Base-by-base conservation (phyloP, 2,797 vertebrate genomes). In the Dermochelys coriacea region DNA sequence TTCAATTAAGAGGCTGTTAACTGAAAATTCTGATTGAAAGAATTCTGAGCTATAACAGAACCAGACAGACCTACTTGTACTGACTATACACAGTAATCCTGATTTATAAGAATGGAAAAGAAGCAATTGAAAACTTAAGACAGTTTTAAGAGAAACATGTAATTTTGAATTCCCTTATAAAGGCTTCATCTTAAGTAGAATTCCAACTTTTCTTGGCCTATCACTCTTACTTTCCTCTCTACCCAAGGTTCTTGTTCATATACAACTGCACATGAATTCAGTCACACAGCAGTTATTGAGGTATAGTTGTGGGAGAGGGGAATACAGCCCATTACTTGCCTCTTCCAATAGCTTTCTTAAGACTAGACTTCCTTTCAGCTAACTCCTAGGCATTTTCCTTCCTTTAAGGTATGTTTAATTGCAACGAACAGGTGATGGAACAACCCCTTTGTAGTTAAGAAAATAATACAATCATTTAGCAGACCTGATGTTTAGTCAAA, bases 211-310 rank as follows among this genome's bases (percentile, higher is more conserved):
- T 51, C 84, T 37, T 71, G 37, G 19, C 21, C 85, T 51, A 23
- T 27, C 74, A 88, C 75, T 93, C n/a, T 84, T 79, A 11, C 52
- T 50, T 82, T 89, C 61, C 85, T 79, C 88, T 77, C 94, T 82
- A 27, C 0, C 25, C 87, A 89, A 94, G 80, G 45, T 54, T 16
- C 49, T 91, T 89, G 82, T 93, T 21, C 29, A 31, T 50, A 37
- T 55, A 51, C 11, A 89, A 86, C 49, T 23, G 57, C 87, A 91
- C 37, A 68, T 12, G 85, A 89, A 23, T 25, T 54, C 90, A 86
- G 47, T 84, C 71, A 83, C 1, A 9, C 78, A 88, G 57, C 82
- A 84, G 83, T 59, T 86, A 88, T 82, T 79, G 87, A 91, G 50
- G 59, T 54, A 64, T 90, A 84, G 84, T 8, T 51, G 64, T 27